A percentile compares a stretch with the other conserved stretches of the same genome.
Evolutionary conservation across 2,888 invertebrate genomes (phyloP).

Genomic region (Acanthosepion pharaonis): DNA sequence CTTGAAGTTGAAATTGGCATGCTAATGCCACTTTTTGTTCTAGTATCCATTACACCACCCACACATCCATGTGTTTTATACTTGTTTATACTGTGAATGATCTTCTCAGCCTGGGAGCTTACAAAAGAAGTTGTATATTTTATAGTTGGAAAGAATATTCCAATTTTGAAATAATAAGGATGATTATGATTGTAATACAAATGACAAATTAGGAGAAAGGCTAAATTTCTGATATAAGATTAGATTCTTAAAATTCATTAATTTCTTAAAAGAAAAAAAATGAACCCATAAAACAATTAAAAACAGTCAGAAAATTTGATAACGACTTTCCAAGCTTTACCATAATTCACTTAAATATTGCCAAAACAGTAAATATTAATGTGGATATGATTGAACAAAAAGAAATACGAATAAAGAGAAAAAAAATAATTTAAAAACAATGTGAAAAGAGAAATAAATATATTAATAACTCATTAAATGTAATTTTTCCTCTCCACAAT

Average conservation of each 20-base stretch:
- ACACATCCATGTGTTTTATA: too few species aligned
- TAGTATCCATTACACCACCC: too few species aligned
- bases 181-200: too few species aligned
- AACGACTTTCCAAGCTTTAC: not conserved
- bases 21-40: too few species aligned
- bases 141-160: too few species aligned
- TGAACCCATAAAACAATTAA: not conserved
- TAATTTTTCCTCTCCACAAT: not conserved
- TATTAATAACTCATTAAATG: not conserved
- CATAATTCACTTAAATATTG: not conserved
- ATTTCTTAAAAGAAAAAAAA: not conserved
- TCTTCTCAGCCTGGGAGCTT: too few species aligned
- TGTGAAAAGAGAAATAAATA: not conserved
- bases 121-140: too few species aligned
- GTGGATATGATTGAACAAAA: not conserved
- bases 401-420: not conserved
- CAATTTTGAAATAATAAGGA: too few species aligned
- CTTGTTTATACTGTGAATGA: too few species aligned
- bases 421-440: not conserved
- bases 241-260: constrained; percentile 20
- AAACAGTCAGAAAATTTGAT: not conserved
- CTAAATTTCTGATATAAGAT: not conserved
- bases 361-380: constrained; percentile 33
- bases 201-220: too few species aligned
- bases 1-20: too few species aligned